These are phyloP conservation scores for Cheilosia vernalis DNA, from an alignment of 2,888 invertebrate genomes.

Conservation along the genomic window DNA sequence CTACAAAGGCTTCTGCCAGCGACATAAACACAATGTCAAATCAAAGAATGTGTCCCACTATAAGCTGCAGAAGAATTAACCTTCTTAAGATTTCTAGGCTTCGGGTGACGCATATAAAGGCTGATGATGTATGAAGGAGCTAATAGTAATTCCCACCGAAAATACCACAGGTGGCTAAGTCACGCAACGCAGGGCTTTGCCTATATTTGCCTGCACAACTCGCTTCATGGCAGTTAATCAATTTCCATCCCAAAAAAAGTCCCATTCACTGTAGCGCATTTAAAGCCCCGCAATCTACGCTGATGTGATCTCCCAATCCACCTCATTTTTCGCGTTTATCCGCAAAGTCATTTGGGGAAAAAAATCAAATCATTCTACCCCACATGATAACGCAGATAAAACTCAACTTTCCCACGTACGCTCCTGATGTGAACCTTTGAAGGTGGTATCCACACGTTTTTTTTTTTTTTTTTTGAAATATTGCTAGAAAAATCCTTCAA, in stretches of 20 bases:
- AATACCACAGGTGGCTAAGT: too few species aligned
- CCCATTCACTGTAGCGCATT: neutral
- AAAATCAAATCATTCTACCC: constrained; percentile 44
- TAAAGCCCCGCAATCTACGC: constrained; percentile 2
- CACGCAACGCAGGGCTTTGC: too few species aligned
- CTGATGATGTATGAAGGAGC: too few species aligned
- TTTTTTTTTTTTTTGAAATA: constrained; percentile 12
- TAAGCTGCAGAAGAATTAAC: too few species aligned
- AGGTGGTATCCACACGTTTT: constrained; percentile 7
- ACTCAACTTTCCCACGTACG: constrained; percentile 37
- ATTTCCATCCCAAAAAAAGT: neutral
- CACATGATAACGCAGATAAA: constrained; percentile 26
- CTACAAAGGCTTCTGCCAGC: too few species aligned
- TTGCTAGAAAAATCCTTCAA: constrained; percentile 63
- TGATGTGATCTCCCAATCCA: constrained; percentile 21
- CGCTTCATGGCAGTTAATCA: constrained; percentile 1
- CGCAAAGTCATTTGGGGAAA: constrained; percentile 18
- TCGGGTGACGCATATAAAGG: too few species aligned
- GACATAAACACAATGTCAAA: too few species aligned
- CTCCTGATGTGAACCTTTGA: constrained; percentile 12
- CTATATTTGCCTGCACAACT: too few species aligned
- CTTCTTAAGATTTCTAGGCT: too few species aligned
- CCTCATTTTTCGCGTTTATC: constrained; percentile 54
- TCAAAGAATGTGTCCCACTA: too few species aligned
- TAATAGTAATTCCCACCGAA: too few species aligned